Base-by-base conservation (phyloP, 2,888 invertebrate species). In the Agrotis puta region DNA sequence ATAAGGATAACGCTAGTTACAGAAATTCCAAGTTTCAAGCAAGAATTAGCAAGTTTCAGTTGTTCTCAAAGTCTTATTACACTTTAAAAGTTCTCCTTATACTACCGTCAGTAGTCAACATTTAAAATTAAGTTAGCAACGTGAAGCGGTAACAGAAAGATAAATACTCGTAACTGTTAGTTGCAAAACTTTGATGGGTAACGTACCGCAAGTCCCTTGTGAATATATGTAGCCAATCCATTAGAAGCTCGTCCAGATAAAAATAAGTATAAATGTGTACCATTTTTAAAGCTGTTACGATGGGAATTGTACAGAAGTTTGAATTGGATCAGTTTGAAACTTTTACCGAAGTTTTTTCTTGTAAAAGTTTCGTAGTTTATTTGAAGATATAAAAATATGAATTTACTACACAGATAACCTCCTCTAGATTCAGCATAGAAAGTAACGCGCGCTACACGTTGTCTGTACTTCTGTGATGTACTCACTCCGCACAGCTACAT, bases 231-330 rank as follows among this genome's bases (percentile, higher is more conserved):
- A 63, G 54, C 59, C 67, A 78, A 82, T 84, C 79, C 82, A 85
- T 84, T 78, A 78, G 67, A 45, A 63, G 6, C 18, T 39, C 59
- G 39, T 63, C 64, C 48, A 59, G 72, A 79, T 76, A 78, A 72
- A 82, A 73, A 75, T 75, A 77, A 70, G 51, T 76, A 77, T 77
- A 72, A 84, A 83, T 76, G 69, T 66, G 48, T 56, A 45, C 67
- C 68, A 84, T 84, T 84, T 84, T 82, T 73, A 65, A 70, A 68
- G 56, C 24, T 33, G 14, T 24, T 45, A 18, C 0, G 7, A 22
- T 1, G 14, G 5, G 33, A 59, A 50, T 22, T 24, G 5, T 6
- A 24, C 63, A 66, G 56, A 66, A 73, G 51, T 62, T 53, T 45
- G n/a, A 47, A 16, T 47, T 53, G 14, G 22, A 56, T 56, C 47